phyloP scores from a whole-genome alignment of 2,888 invertebrate species.

The Lissocephala sabroskyi region DNA sequence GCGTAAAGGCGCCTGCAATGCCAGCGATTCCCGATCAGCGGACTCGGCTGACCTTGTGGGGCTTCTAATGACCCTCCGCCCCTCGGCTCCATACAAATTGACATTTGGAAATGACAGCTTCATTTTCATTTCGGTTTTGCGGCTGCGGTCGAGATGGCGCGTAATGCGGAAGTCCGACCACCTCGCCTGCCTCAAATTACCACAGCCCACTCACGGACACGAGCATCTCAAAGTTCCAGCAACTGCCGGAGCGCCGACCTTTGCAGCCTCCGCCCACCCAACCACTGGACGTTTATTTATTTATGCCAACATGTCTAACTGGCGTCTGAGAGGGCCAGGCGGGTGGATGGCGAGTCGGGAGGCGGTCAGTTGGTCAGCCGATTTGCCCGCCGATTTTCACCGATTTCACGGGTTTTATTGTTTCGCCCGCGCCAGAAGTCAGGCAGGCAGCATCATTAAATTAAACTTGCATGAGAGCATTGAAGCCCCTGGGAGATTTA shows the following conservation, averaged over 20 bases:
- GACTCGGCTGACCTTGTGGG: no score
- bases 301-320: conserved; percentile 34
- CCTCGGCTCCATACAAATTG: conserved; percentile 46
- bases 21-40: neutral
- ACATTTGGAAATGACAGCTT: conserved; percentile 62
- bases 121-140: conserved; percentile 35
- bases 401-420: no score
- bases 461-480: conserved; percentile 31
- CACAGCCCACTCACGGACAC: neutral
- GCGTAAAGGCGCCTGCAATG: conserved; percentile 17
- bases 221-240: conserved; percentile 13
- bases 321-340: conserved; percentile 13
- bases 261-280: no score
- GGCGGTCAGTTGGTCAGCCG: no score
- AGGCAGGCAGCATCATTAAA: conserved; percentile 22
- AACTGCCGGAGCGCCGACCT: no score
- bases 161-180: conserved; percentile 44
- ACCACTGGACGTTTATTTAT: conserved; percentile 37
- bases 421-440: no score
- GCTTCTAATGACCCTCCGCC: no score
- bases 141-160: no score
- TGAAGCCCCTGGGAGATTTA: neutral
- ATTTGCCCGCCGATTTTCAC: no score
- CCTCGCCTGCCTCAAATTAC: no score
- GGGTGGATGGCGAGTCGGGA: no score